A percentile compares a stretch with the other conserved stretches of the same genome.
Conservation (phyloP, 2,888 invertebrate genomes). For the Caenorhabditis japonica region DNA sequence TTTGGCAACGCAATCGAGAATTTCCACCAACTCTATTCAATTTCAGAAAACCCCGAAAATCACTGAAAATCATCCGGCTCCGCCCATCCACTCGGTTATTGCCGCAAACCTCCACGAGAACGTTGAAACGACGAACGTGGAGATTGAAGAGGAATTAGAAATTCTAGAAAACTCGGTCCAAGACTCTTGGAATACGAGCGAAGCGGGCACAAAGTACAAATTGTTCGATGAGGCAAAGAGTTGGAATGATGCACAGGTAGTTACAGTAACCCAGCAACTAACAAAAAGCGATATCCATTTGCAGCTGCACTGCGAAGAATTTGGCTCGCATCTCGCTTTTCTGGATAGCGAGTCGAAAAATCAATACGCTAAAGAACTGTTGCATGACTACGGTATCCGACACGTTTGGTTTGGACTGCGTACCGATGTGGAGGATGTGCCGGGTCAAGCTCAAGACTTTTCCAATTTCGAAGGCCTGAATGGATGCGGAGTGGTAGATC, state of each 20-base stretch:
- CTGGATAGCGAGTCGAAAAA: slow-evolving; percentile 41
- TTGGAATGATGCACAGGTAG: slow-evolving; percentile 48
- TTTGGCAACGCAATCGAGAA: too few species aligned
- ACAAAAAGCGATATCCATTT: neutral
- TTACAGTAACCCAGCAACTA: neutral
- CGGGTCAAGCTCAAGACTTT: slow-evolving; percentile 8
- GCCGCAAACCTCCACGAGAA: neutral
- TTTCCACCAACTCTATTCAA: too few species aligned
- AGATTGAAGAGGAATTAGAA: neutral
- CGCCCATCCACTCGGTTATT: neutral
- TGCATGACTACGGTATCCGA: slow-evolving; percentile 2
- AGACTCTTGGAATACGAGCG: slow-evolving; percentile 38
- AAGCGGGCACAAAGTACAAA: slow-evolving; percentile 39
- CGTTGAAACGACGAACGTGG: neutral
- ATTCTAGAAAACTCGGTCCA: slow-evolving; percentile 7
- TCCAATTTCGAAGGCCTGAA: slow-evolving; percentile 10
- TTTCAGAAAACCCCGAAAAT: slow-evolving; percentile 11
- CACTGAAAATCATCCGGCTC: neutral
- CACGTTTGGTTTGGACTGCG: slow-evolving; percentile 35
- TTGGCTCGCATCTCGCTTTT: slow-evolving; percentile 30
- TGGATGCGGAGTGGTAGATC: slow-evolving; percentile 28
- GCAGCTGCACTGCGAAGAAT: slow-evolving; percentile 29
- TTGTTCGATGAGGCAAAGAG: slow-evolving; percentile 31
- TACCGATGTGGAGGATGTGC: slow-evolving; percentile 29
- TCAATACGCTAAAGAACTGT: slow-evolving; percentile 11